Evolutionary conservation across 2,113 vertebrate species (phyloP).

Genomic region (Pholis gunnellus): DNA sequence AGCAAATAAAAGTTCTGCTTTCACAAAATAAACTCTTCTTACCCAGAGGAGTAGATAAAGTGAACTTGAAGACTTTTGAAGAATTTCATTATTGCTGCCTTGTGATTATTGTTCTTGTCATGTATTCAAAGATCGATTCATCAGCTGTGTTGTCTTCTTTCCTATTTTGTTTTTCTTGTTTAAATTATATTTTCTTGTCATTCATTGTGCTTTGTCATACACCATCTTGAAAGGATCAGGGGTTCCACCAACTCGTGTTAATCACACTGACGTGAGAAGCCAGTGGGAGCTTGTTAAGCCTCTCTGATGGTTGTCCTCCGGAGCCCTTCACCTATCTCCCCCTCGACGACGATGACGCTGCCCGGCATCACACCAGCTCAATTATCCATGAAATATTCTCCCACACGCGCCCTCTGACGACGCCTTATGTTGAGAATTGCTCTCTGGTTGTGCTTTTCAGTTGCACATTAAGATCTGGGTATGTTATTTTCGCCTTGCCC

Average conservation of each 20-base stretch:
- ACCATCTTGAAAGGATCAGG: conserved; percentile 27
- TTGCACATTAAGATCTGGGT: background rate
- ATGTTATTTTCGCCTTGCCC: background rate
- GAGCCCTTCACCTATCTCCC: conserved; percentile 61
- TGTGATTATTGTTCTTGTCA: conserved; percentile 22
- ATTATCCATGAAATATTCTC: conserved; percentile 75
- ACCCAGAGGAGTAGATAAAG: background rate
- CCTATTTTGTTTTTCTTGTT: background rate
- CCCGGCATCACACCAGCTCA: conserved; percentile 66
- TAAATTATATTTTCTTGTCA: conserved; percentile 5
- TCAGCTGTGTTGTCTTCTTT: conserved; percentile 4
- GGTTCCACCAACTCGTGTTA: conserved; percentile 59
- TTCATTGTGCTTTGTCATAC: background rate
- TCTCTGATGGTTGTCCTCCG: conserved; percentile 72
- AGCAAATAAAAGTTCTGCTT: conserved; percentile 20
- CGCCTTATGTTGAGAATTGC: conserved; percentile 23
- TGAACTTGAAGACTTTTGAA: background rate
- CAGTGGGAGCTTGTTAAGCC: conserved; percentile 72
- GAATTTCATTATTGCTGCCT: conserved; percentile 5
- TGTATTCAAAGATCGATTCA: conserved; percentile 34
- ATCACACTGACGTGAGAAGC: conserved; percentile 66
- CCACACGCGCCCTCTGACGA: conserved; percentile 55
- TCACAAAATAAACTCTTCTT: background rate
- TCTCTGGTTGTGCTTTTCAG: conserved; percentile 52
- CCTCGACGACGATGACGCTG: conserved; percentile 45